These are phyloP conservation scores for Oreochromis spilurus DNA, from an alignment of 2,113 vertebrate species.

Conservation along the genomic window DNA sequence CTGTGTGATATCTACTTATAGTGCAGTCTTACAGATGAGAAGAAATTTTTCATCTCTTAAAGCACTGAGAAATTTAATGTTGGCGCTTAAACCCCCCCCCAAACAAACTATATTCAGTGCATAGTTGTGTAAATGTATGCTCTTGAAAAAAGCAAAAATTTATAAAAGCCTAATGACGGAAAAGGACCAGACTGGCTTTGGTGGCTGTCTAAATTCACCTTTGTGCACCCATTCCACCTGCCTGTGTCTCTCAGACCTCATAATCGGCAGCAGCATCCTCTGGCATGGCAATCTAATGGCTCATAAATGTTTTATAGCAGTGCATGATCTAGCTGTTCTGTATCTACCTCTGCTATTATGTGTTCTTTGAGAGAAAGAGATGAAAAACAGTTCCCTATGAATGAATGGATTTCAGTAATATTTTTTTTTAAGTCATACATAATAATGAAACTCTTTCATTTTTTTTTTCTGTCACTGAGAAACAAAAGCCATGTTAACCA, in stretches of 20 bases:
- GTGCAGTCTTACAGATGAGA: background rate
- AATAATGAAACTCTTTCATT: background rate
- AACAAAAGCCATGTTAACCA: background rate
- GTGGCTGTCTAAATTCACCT: conserved; percentile 16
- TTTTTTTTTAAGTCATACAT: background rate
- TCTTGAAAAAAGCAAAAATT: background rate
- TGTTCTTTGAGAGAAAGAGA: conserved; percentile 21
- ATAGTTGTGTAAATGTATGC: background rate
- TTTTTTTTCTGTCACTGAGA: background rate
- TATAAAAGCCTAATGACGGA: background rate
- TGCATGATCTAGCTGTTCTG: conserved; percentile 56
- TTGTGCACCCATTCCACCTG: background rate
- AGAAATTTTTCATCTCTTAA: background rate
- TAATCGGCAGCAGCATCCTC: conserved; percentile 21
- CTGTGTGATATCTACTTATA: conserved; percentile 20
- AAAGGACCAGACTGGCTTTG: background rate
- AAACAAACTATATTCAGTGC: background rate
- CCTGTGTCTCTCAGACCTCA: conserved; percentile 15
- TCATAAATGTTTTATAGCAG: conserved; percentile 67
- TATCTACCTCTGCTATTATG: conserved; percentile 7
- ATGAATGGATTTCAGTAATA: background rate
- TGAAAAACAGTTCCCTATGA: background rate
- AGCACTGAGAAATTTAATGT: background rate
- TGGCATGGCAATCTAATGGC: conserved; percentile 44
- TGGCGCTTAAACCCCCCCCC: background rate